Percentiles rank a stretch among this genome's conserved stretches.
These are phyloP conservation scores for Phaenicophaeus curvirostris DNA, from an alignment of 2,797 vertebrate species.

Conservation along the genomic window DNA sequence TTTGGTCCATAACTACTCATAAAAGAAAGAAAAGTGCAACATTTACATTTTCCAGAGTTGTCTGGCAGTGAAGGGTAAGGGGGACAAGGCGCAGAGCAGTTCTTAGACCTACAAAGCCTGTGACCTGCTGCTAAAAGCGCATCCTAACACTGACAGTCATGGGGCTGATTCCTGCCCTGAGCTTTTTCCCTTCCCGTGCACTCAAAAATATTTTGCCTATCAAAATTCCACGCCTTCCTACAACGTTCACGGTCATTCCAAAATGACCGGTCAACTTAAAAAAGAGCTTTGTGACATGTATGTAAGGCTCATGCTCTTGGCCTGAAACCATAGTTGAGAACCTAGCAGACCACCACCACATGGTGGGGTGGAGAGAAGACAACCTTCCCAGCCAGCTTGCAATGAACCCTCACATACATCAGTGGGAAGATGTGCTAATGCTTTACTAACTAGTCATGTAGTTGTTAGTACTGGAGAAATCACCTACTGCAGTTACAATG, in stretches of 20 bases:
- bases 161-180: background rate
- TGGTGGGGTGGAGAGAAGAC: background rate
- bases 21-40: background rate
- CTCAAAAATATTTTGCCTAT: background rate
- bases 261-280: background rate
- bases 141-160: background rate
- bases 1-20: background rate
- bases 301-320: background rate
- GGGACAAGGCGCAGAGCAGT: background rate
- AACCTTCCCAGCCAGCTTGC: background rate
- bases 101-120: background rate
- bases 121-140: background rate
- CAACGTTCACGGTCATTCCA: background rate
- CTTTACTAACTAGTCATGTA: background rate
- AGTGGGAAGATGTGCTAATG: background rate
- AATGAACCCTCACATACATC: fast-evolving
- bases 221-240: background rate
- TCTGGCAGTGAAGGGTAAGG: background rate
- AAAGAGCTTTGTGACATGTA: background rate
- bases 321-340: fast-evolving
- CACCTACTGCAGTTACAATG: background rate
- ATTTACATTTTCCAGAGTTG: background rate
- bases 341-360: background rate
- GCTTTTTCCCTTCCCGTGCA: background rate
- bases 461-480: background rate